phyloP scores from a whole-genome alignment of 2,113 vertebrate species.

The Carettochelys insculpta region DNA sequence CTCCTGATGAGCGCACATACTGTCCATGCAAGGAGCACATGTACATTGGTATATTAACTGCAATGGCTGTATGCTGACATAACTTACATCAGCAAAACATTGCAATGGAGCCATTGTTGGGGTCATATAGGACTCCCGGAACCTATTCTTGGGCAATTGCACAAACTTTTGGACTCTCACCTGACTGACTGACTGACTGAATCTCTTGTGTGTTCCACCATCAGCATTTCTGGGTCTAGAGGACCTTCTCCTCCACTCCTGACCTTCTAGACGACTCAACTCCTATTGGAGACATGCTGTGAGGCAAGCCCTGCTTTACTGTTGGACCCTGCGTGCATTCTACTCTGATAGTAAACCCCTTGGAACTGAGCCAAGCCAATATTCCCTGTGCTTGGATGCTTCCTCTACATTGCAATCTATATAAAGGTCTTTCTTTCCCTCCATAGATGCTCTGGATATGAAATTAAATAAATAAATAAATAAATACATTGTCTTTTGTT shows the following conservation, averaged over 20 bases:
- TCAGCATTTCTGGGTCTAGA: neutral
- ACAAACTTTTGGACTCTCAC: neutral
- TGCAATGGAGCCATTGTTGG: neutral
- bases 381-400: constrained; percentile 9
- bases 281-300: rapidly evolving
- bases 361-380: neutral
- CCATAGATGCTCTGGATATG: constrained; percentile 29
- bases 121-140: neutral
- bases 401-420: constrained; percentile 39
- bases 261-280: neutral
- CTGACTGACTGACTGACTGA: neutral
- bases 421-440: constrained; percentile 16
- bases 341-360: neutral
- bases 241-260: neutral
- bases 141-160: rapidly evolving
- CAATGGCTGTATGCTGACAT: neutral
- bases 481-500: constrained; percentile 50
- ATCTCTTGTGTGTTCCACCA: neutral
- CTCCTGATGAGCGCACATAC: neutral
- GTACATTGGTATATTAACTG: neutral
- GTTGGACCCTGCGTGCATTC: neutral
- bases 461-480: too few relatives aligned
- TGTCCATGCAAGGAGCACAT: neutral
- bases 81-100: neutral
- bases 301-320: neutral